These are phyloP conservation scores for Conger conger DNA, from an alignment of 2,113 vertebrate species.

Conservation along the genomic window DNA sequence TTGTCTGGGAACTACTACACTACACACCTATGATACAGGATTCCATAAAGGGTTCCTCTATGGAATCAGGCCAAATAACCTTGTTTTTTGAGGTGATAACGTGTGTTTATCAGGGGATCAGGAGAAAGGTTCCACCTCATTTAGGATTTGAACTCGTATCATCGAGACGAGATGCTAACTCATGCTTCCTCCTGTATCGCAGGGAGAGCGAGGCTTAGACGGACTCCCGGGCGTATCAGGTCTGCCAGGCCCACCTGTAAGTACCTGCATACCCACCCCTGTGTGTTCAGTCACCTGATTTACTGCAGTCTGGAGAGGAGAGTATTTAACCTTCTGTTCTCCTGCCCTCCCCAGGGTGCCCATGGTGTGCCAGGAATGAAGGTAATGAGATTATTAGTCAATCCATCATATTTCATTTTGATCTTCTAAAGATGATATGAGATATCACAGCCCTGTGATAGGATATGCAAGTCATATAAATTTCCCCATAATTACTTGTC, in stretches of 20 bases:
- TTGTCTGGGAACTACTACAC: too few species aligned
- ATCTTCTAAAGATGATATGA: background rate
- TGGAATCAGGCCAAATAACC: too few species aligned
- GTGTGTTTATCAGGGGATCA: too few species aligned
- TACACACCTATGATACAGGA: too few species aligned
- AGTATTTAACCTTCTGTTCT: background rate
- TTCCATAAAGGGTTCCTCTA: too few species aligned
- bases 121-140: background rate
- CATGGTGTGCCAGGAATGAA: constrained; percentile 84
- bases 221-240: constrained; percentile 82
- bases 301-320: background rate
- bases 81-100: too few species aligned
- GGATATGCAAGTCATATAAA: too few species aligned
- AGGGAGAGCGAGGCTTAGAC: constrained; percentile 26
- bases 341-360: constrained; percentile 72
- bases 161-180: background rate
- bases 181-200: constrained; percentile 12
- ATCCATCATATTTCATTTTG: background rate
- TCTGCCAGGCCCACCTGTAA: constrained; percentile 81
- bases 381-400: constrained; percentile 60
- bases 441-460: background rate
- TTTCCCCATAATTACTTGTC: background rate
- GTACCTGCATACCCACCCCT: constrained; percentile 37
- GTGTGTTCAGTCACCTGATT: background rate
- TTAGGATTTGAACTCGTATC: background rate